Evolutionary conservation across 2,888 invertebrate species (phyloP).

Genomic region (Drosophila monieri): DNA sequence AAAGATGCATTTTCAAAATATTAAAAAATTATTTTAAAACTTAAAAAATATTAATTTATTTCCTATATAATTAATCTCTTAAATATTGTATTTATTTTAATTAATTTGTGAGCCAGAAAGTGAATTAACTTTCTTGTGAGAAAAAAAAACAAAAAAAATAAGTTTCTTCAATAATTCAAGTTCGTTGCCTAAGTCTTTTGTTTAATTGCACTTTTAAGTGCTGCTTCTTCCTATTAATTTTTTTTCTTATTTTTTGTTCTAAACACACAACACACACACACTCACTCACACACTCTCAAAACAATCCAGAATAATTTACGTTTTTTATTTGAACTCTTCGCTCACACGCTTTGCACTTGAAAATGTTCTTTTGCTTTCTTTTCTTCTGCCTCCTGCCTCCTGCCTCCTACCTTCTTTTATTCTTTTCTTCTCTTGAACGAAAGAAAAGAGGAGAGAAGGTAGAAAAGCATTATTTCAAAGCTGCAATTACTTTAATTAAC

Average conservation of each 20-base stretch:
- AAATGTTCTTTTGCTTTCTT: conserved; percentile 55
- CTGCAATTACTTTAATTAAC: conserved; percentile 78
- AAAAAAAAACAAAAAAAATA: conserved; percentile 6
- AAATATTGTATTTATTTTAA: neutral
- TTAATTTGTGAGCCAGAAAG: conserved; percentile 6
- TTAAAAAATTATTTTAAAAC: neutral
- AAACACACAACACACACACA: neutral
- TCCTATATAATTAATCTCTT: too few relatives aligned
- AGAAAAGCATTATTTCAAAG: conserved; percentile 33
- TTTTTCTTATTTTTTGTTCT: conserved; percentile 2
- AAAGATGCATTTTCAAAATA: neutral
- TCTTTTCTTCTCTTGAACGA: conserved; percentile 29
- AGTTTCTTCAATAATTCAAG: conserved; percentile 43
- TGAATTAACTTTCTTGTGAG: conserved; percentile 22
- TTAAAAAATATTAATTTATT: neutral
- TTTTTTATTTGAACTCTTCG: conserved; percentile 68
- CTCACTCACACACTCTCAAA: neutral
- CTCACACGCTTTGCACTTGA: conserved; percentile 73
- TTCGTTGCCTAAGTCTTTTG: conserved; percentile 79
- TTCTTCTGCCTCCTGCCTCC: conserved; percentile 44
- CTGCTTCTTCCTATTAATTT: neutral
- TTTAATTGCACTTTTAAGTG: conserved; percentile 26
- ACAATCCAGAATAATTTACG: conserved; percentile 36
- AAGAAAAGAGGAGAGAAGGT: conserved; percentile 38
- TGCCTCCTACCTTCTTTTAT: conserved; percentile 25